phyloP scores from a whole-genome alignment of 2,113 vertebrate genomes.

The Procavia capensis region DNA sequence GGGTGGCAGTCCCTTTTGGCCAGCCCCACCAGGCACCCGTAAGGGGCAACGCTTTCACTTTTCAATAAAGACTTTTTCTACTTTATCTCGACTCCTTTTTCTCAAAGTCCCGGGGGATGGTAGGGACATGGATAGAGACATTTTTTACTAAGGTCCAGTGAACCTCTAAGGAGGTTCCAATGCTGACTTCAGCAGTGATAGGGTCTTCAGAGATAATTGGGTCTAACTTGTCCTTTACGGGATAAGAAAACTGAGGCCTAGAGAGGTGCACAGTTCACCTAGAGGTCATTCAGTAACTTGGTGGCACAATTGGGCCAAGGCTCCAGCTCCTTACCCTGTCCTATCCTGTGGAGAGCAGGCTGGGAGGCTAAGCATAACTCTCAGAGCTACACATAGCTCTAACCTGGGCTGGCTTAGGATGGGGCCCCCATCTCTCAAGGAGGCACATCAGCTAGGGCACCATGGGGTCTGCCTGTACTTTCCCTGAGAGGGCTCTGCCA shows the following conservation, averaged over 20 bases:
- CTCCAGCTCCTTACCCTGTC: neutral
- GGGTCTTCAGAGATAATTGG: neutral
- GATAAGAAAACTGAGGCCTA: neutral
- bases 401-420: neutral
- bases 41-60: constrained; percentile 49
- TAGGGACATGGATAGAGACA: neutral
- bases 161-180: neutral
- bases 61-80: constrained; percentile 80
- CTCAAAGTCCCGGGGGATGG: neutral
- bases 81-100: constrained; percentile 40
- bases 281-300: neutral
- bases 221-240: neutral
- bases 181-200: neutral
- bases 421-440: neutral
- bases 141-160: neutral
- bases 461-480: neutral
- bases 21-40: constrained; percentile 24
- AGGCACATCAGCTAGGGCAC: constrained; percentile 3
- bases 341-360: neutral
- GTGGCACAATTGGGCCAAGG: neutral
- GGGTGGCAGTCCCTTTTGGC: constrained; percentile 14
- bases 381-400: neutral
- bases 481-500: constrained; percentile 30
- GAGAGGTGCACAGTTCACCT: neutral
- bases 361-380: neutral